Evolutionary conservation across 37 sponge, comb jelly and placozoan genomes (phyloP), one percentile per base, ranked within the genome.

Genomic region (Oopsacas minuta): DNA sequence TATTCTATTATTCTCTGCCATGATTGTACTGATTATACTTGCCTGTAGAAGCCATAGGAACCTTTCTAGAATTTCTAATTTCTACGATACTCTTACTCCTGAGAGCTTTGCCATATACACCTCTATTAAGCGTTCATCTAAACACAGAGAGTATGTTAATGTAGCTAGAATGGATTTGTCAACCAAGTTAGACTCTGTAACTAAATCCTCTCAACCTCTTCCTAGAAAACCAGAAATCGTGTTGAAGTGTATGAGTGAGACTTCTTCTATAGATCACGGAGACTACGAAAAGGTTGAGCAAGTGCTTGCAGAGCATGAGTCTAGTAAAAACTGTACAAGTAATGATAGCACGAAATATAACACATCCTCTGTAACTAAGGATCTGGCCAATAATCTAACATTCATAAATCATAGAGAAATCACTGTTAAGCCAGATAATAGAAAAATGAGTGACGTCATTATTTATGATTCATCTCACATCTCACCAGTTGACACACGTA

Each of bases 41-140:
- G 28, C 30, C 1, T 61, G 75, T 34, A 61, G 75, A 34, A 61
- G 75, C 30, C 22, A 61, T 10, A 25, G 75, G 7, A 12, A 61
- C 17, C 75, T 61, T n/a, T 61, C 75, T 61, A 61, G 7, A 10
- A 10, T 61, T 3, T 32, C 30, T 3, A 10, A 3, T 25, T 61
- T 61, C 75, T 61, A 61, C 75, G 22, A 61, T 34, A 61, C 75
- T 3, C 75, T 61, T 34, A 61, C 75, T 20, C 75, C 75, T 34
- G 75, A 61, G 30, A 61, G 75, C 75, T n/a, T 61, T 5, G 75
- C 75, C 1, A n/a, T 61, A 61, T 61, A 61, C 75, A 61, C 28
- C 22, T 25, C 75, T 5, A 61, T 61, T 34, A 61, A n/a, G 28
- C 75, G 75, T 3, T 32, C 22, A 32, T 34, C 75, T 61, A 61